Base-by-base conservation (phyloP, 2,888 invertebrate genomes). In the Sinotaia quadrata region DNA sequence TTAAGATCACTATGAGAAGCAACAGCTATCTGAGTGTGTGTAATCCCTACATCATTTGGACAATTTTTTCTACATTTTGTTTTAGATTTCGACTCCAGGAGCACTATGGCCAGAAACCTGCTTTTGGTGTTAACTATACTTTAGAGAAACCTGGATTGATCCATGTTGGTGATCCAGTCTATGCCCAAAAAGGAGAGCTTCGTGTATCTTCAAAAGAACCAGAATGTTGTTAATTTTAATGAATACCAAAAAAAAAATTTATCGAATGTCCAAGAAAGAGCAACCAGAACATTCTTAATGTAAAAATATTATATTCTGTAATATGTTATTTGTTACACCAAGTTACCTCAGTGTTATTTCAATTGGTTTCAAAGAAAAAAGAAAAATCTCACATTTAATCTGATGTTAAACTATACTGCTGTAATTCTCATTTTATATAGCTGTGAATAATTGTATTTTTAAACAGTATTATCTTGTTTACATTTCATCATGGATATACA, bases 121-220 rank as follows among this genome's bases (percentile, higher is more conserved):
- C 72, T n/a, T 76, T 84, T 72, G 83, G 82, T 12, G 74, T 82
- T 4, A 78, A 82, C 68, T 73, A 74, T 18, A 73, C 79, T 2
- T 52, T 74, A 8, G 80, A 79, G 61, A 62, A 62, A 5, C 78
- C 75, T 21, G 83, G 81, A 5, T 52, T 49, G 8, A 75, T 84
- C 58, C 72, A 73, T 18, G 75, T 84, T 27, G 83, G 83, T 21
- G 83, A 84, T 41, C 69, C 78, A 0, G 76, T 84, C 12, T 84
- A 78, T 52, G 82, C 76, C 49, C 65, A 24, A 31, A 18, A 10
- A 31, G 65, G 65, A 2, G 31, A 33, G 29, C 37, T 41, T 56
- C 33, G 47, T 12, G 56, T 62, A 37, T 51, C 59, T 0, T 12
- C 56, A 41, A 41, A 63, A n/a, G n/a, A n/a, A n/a, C n/a, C n/a